phyloP scores from a whole-genome alignment of 2,888 invertebrate genomes.

The Dendrolimus pini region DNA sequence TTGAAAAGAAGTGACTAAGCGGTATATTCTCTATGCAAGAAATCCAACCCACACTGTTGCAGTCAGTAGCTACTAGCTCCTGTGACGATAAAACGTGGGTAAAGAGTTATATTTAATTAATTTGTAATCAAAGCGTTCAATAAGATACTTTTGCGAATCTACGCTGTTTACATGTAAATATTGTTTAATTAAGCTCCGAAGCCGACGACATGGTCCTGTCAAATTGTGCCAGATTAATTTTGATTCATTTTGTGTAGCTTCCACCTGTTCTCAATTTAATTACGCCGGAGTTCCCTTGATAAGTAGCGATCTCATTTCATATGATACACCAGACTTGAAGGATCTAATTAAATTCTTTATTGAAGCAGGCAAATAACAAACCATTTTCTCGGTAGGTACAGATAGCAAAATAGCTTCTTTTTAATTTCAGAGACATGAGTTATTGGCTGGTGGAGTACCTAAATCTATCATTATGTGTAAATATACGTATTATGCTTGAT shows the following conservation, averaged over 20 bases:
- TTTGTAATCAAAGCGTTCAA: too few species aligned
- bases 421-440: too few species aligned
- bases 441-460: too few species aligned
- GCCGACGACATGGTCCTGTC: conserved; percentile 45
- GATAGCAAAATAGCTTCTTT: not conserved
- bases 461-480: too few species aligned
- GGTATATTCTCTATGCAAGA: too few species aligned
- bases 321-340: conserved; percentile 36
- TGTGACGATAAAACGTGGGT: too few species aligned
- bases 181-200: conserved; percentile 53
- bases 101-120: too few species aligned
- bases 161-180: conserved; percentile 30
- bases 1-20: too few species aligned
- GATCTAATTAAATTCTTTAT: conserved; percentile 55
- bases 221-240: conserved; percentile 67
- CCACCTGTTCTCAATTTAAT: conserved; percentile 71
- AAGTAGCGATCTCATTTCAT: conserved; percentile 63
- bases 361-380: conserved; percentile 9
- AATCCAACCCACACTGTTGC: too few species aligned
- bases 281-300: conserved; percentile 50
- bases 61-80: too few species aligned
- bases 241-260: conserved; percentile 61
- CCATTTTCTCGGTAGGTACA: not conserved
- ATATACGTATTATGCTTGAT: too few species aligned
- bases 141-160: too few species aligned